These are phyloP conservation scores for Otis tarda DNA, from an alignment of 2,113 vertebrate species.

Conservation along the genomic window DNA sequence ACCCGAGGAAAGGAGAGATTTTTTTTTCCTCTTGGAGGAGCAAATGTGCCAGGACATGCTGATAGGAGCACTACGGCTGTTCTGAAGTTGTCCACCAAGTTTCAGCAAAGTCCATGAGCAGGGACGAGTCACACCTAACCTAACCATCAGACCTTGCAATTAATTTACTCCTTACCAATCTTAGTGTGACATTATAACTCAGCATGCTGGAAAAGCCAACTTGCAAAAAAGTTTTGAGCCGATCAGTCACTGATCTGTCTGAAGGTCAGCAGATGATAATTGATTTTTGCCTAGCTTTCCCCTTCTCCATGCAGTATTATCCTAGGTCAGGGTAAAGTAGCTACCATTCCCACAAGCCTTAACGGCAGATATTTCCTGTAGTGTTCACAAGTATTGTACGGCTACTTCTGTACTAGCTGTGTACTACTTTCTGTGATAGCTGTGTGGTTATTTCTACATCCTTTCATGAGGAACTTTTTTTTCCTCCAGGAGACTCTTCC, in stretches of 20 bases:
- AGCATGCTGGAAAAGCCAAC: neutral
- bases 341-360: neutral
- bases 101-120: neutral
- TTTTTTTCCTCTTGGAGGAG: neutral
- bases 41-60: neutral
- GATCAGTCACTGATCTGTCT: neutral
- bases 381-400: neutral
- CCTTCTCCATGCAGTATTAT: neutral
- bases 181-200: neutral
- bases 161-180: neutral
- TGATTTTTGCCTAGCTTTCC: neutral
- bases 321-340: neutral
- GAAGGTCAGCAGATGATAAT: neutral
- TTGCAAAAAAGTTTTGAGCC: neutral
- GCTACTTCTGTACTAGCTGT: neutral
- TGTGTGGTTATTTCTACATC: neutral
- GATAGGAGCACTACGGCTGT: rapidly evolving
- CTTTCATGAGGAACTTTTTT: neutral
- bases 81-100: neutral
- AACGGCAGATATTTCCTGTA: neutral
- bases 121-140: neutral
- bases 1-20: neutral
- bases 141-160: neutral
- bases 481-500: neutral
- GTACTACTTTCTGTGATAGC: too few relatives aligned